Conservation (phyloP, 2,113 vertebrate species). For the Labrus mixtus region DNA sequence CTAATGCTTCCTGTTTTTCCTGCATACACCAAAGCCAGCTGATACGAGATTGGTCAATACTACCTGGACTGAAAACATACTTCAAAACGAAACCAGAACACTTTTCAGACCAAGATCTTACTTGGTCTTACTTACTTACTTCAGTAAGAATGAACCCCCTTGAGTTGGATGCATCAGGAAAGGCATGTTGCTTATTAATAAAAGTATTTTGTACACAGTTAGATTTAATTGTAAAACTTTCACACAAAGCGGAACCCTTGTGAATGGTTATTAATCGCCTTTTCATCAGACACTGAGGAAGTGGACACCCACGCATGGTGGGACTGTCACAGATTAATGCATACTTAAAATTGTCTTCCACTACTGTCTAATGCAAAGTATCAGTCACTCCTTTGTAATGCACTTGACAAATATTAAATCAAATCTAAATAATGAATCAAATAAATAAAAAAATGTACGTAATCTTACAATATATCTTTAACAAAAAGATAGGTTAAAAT, state of each 20-base stretch:
- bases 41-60: too few species aligned
- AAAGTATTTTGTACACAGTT: neutral
- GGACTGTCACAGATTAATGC: neutral
- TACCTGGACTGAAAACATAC: too few species aligned
- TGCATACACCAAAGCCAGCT: too few species aligned
- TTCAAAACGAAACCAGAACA: too few species aligned
- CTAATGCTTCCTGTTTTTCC: too few species aligned
- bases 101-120: too few species aligned
- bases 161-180: neutral
- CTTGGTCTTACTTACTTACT: neutral
- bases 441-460: too few species aligned
- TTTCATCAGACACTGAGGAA: neutral
- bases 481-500: neutral
- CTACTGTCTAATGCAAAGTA: neutral
- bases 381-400: neutral
- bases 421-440: too few species aligned
- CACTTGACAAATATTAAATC: neutral
- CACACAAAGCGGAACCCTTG: neutral
- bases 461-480: too few species aligned
- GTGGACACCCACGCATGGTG: neutral
- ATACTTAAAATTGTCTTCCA: too few species aligned
- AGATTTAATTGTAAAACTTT: neutral
- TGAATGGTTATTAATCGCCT: neutral
- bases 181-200: neutral
- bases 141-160: neutral